phyloP scores from a whole-genome alignment of 2,797 vertebrate genomes.

The Limnodromus scolopaceus region DNA sequence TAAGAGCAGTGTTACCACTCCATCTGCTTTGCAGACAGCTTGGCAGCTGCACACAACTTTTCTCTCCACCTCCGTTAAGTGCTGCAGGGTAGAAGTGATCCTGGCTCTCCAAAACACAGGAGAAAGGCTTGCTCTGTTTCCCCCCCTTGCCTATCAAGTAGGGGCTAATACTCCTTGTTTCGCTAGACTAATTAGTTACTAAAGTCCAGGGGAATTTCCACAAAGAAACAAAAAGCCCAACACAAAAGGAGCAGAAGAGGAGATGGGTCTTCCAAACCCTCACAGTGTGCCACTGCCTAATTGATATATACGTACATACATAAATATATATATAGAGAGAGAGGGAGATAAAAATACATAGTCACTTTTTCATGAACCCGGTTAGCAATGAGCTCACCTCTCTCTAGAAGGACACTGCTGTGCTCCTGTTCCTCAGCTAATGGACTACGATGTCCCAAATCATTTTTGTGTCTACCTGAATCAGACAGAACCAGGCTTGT shows the following conservation, averaged over 20 bases:
- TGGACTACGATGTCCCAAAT: background rate
- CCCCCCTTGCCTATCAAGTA: background rate
- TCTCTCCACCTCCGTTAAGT: background rate
- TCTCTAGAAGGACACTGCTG: background rate
- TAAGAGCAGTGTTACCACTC: background rate
- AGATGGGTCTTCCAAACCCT: background rate
- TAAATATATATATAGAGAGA: background rate
- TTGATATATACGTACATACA: too few species aligned
- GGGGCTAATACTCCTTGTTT: background rate
- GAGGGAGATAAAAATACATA: background rate
- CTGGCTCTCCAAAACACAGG: background rate
- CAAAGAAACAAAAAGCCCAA: background rate
- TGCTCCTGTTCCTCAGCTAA: background rate
- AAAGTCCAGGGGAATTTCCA: background rate
- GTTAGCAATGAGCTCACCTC: background rate
- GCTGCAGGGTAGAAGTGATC: background rate
- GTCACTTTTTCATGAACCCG: background rate
- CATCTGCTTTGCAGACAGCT: background rate
- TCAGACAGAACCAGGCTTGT: background rate
- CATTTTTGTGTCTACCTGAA: background rate
- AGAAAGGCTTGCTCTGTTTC: background rate
- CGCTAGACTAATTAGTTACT: background rate
- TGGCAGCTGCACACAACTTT: background rate
- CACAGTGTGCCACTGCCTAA: background rate
- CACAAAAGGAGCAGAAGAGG: background rate